Base-by-base conservation (phyloP, 2,797 vertebrate species). In the Chaetodon trifasciatus region DNA sequence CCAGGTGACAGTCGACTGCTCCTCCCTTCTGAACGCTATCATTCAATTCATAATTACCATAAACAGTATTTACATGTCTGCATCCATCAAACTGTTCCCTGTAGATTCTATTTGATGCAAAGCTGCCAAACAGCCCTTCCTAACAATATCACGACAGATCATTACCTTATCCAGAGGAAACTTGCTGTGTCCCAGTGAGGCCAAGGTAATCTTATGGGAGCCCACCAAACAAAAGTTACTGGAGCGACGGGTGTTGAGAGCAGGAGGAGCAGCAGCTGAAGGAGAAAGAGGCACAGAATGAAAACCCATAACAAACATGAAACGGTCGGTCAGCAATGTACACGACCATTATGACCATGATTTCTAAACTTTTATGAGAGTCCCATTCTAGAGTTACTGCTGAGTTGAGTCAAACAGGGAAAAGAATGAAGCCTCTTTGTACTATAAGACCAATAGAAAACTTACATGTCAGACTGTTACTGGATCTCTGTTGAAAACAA, bases 141-240 rank as follows among this genome's bases (percentile, higher is more conserved):
- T 6, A 49, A 1, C 21, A 67, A 23, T 13, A 57, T 2, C 23
- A 5, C 1, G 35, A 5, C 11, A 17, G 32, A 42, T 9, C 44
- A 21, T 81, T 83, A 97, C 96, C 95, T 97, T 96, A 64, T 97
- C 96, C 70, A 97, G 85, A 13, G 93, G 93, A 84, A 97, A 96
- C 88, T 95, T 96, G 78, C 79, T 91, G 84, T 91, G 93, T 67
- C 95, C 95, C 83, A 97, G 88, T 4, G 96, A 96, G 70, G 93
- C 86, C 81, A 96, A 76, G 1, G 93, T 94, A 84, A 97, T 91
- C 83, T 94, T 95, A 70, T 96, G 94, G 13, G 95, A 97, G 10
- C 96, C 96, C 40, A 97, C 96, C 40, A 97, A 90, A 70, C 85
- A 82, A 24, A 97, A 97, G 89, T 93, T 95, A 88, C 96, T 97